Evolutionary conservation across 2,113 vertebrate genomes (phyloP).

Genomic region (Ceratotherium simum): DNA sequence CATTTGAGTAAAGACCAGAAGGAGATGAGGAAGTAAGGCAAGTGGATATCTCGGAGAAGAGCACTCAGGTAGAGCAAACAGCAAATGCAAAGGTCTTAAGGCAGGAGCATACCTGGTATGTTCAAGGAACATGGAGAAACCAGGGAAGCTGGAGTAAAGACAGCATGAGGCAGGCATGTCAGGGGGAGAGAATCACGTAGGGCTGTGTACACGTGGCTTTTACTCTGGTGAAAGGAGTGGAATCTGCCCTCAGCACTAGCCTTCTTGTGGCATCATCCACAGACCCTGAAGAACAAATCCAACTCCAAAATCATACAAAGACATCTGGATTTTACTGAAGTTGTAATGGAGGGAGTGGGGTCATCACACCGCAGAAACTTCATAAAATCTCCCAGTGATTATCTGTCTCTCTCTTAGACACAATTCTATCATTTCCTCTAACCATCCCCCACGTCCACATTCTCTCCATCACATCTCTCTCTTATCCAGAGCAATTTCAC

Average conservation of each 20-base stretch:
- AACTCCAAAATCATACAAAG: neutral
- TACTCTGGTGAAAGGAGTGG: neutral
- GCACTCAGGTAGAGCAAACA: neutral
- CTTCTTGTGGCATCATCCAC: neutral
- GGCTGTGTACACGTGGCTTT: neutral
- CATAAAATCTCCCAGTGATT: neutral
- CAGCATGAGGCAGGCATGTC: accelerated
- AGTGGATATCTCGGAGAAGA: neutral
- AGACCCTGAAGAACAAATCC: neutral
- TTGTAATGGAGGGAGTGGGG: neutral
- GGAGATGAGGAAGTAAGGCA: neutral
- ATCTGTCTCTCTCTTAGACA: neutral
- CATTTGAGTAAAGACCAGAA: neutral
- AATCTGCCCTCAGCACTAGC: neutral
- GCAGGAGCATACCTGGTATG: neutral
- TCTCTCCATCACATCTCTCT: neutral
- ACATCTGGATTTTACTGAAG: neutral
- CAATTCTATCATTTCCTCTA: neutral
- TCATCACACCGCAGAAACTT: neutral
- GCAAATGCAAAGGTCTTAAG: neutral
- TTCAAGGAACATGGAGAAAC: neutral
- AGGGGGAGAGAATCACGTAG: accelerated
- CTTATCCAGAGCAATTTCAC: neutral
- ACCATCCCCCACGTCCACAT: accelerated
- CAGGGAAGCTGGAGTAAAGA: neutral